phyloP scores from a whole-genome alignment of 1,140 invertebrate species.

The Euura saliciscinereae region DNA sequence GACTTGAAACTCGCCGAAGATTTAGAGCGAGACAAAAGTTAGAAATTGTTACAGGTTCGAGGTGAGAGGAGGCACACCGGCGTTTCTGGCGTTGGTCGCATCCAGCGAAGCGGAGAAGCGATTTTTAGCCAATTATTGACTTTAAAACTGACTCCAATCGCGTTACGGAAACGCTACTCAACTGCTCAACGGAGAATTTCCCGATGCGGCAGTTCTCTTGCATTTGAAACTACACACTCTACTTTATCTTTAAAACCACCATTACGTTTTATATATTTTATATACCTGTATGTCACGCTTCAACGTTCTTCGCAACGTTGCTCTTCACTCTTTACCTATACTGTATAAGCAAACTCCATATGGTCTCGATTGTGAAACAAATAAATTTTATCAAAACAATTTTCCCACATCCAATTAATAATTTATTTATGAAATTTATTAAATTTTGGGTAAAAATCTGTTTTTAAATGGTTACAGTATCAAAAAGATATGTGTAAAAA shows the following conservation, averaged over 20 bases:
- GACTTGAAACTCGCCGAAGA: neutral
- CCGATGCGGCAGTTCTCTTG: neutral
- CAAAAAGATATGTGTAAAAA: too few species aligned
- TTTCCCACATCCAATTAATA: neutral
- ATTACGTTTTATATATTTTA: neutral
- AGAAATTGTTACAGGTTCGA: conserved; percentile 53
- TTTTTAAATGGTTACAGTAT: too few species aligned
- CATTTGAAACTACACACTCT: neutral
- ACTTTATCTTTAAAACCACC: neutral
- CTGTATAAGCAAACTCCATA: neutral
- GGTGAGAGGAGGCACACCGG: conserved; percentile 59
- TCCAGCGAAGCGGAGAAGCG: conserved; percentile 53
- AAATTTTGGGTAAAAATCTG: too few species aligned
- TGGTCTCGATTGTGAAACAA: neutral
- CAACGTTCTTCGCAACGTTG: neutral
- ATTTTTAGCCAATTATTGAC: conserved; percentile 48
- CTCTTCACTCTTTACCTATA: neutral
- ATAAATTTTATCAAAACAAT: neutral
- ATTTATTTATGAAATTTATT: neutral
- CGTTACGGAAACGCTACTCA: neutral
- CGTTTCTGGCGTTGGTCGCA: conserved; percentile 60
- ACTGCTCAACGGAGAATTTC: neutral
- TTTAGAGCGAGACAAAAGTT: neutral
- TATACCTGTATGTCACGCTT: neutral
- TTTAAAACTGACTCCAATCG: conserved; percentile 5